Evolutionary conservation across 2,888 invertebrate genomes (phyloP), one percentile per base, ranked within the genome.

Genomic region (Xestoiulus laeticollis): DNA sequence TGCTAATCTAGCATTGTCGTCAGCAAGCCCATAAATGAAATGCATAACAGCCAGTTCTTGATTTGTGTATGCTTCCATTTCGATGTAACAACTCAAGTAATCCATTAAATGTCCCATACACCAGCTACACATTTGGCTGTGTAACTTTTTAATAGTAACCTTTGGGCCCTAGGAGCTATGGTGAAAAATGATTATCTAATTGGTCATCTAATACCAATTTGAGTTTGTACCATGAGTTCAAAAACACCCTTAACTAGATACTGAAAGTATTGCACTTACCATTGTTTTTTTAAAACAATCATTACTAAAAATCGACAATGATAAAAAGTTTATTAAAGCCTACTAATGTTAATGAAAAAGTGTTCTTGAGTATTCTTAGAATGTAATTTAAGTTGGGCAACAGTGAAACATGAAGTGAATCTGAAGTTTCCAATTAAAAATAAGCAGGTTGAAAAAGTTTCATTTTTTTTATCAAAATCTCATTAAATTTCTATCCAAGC

Each of bases 1-100:
- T 87, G 87, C 87, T 38, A 83, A n/a, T 43, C 82, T 83, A 32
- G 85, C 87, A 87, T 87, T 85, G 8, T 85, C 87, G 44, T 87
- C 87, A 82, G 87, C 85, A 53, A 85, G 30, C 38, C 85, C 87
- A 87, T 87, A 87, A 38, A 87, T 53, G 26, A 87, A 44, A 83
- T 87, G 87, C 87, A 85, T 85, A 33, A 85, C 87, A 48, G 87
- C 87, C 32, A 87, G 78, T 78, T 78, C 78, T 87, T 78, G 30
- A 33, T 87, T 0, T 68, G 87, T 87, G 87, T 86, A 78, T 68
- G 32, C 68, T 78, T 87, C 78, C 78, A 87, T 68, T 53, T 0
- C 4, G 19, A 53, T 53, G 53, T 4, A 16, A 19, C 53, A 48
- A 53, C 1, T 4, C 4, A 16, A 53, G 4, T 53, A 19, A 48